Base-by-base conservation (phyloP, 92 coral and sea anemone species). In the Epizoanthus illoricatus region DNA sequence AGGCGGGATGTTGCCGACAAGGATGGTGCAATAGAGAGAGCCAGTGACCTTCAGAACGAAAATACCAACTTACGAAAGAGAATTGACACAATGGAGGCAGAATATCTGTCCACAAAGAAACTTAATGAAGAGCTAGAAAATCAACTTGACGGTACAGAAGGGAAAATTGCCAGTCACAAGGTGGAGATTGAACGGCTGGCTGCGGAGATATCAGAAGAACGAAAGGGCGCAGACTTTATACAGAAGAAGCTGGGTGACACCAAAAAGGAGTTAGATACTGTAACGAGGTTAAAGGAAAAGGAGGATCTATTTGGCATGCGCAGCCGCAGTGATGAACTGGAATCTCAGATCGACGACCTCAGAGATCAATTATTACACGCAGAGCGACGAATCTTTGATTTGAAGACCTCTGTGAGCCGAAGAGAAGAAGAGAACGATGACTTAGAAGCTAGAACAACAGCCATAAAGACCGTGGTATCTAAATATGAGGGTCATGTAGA, bases 361-460 rank as follows among this genome's bases (percentile, higher is more conserved):
- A 93, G 88, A 79, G 86, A 87, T 65, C 99, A 93, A 40, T 81
- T 90, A 20, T 81, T 71, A 23, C 95, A 91, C 83, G 89, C 97
- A 17, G 99, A 93, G 65, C 89, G 90, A 64, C 84, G 90, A 75
- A 86, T 93, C 54, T 57, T 91, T 62, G 98, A 96, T 16, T 40
- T 96, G 75, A 94, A 86, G 80, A 80, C 84, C 8, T 79, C 93
- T 57, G 85, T 93, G n/a, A 93, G 92, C 52, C 81, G 92, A 75
- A 87, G 90, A n/a, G 98, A 96, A 55, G 91, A 89, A 40, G 98
- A 96, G 63, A 88, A 94, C 58, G 99, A 96, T 62, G 99, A 96
- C 24, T 90, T 96, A 6, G 98, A 93, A 73, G 92, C 90, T 13
- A 91, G 88, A 67, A 75, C 94, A 40, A 83, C 98, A 5, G 91